Evolutionary conservation across 2,888 invertebrate species (phyloP), one percentile per base, ranked within the genome.

Genomic region (Eucera pruinosa): DNA sequence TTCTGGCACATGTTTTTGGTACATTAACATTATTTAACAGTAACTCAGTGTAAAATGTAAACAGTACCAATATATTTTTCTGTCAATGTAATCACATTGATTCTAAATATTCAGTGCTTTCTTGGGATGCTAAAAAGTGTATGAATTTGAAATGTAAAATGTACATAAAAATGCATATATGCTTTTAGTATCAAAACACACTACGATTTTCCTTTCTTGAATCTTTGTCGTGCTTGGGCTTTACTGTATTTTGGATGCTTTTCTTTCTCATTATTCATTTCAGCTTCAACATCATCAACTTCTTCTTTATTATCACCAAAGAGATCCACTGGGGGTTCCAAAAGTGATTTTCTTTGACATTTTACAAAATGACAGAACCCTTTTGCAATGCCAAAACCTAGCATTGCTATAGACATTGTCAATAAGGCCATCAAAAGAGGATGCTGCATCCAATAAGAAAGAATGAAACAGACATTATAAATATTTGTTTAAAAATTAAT

Each of bases 141-240:
- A 60, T 9, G 58, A 68, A 50, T 66, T 33, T 39, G 48, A 65
- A 57, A 78, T 48, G 48, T 43, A 11, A 52, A 50, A 52, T 76
- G n/a, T 43, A 48, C 70, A 55, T 72, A 50, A 54, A 64, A 61
- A 60, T 30, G 15, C 43, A 64, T 45, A 18, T 25, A 41, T 15
- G 20, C 33, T 47, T 20, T 62, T 60, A 54, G 47, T 27, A 68
- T 70, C 50, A 66, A 74, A 70, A 70, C 61, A 23, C 72, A 73
- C 85, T 94, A 95, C 90, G 94, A 93, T 93, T 95, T 96, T 80
- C 96, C 96, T 92, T 96, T 96, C 90, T 95, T 95, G 91, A 95
- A 96, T 90, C 96, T 93, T 87, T 96, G 95, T 81, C 96, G 93
- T 13, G 96, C 96, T 91, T 96, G 96, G 4, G 96, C 96, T 93